phyloP scores from a whole-genome alignment of 2,113 vertebrate genomes.

The Pseudolaguvia tuberculata region DNA sequence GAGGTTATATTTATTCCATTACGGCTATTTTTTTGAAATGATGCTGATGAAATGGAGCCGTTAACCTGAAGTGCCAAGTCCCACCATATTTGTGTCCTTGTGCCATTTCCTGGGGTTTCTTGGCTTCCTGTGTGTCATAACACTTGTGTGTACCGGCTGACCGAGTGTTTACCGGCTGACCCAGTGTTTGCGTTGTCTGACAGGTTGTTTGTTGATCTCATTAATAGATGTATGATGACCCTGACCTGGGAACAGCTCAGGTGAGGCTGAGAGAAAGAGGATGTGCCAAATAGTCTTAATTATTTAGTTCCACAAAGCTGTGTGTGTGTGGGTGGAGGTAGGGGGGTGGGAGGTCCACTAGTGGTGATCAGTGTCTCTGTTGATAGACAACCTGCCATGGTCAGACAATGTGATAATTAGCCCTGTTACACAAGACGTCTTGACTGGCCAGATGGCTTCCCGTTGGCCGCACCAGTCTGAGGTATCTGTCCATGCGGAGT shows the following conservation, averaged over 20 bases:
- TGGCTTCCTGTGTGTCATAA: neutral
- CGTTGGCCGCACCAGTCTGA: neutral
- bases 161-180: neutral
- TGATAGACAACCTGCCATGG: conserved; percentile 19
- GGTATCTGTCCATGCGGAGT: neutral
- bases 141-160: neutral
- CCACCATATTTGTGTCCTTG: neutral
- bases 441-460: neutral
- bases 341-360: neutral
- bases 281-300: conserved; percentile 36
- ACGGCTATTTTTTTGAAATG: neutral
- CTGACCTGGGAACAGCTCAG: conserved; percentile 33
- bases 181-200: conserved; percentile 20
- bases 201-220: conserved; percentile 33
- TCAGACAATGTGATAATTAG: conserved; percentile 25
- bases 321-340: conserved; percentile 9
- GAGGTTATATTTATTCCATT: neutral
- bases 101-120: neutral
- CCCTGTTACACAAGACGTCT: neutral
- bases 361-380: conserved; percentile 8
- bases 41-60: neutral
- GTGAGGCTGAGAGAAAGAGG: conserved; percentile 31
- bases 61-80: neutral
- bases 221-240: conserved; percentile 39
- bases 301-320: conserved; percentile 31